Percentiles rank a stretch among this genome's conserved stretches.
phyloP scores from a whole-genome alignment of 2,113 vertebrate species.

The Phodopus roborovskii region DNA sequence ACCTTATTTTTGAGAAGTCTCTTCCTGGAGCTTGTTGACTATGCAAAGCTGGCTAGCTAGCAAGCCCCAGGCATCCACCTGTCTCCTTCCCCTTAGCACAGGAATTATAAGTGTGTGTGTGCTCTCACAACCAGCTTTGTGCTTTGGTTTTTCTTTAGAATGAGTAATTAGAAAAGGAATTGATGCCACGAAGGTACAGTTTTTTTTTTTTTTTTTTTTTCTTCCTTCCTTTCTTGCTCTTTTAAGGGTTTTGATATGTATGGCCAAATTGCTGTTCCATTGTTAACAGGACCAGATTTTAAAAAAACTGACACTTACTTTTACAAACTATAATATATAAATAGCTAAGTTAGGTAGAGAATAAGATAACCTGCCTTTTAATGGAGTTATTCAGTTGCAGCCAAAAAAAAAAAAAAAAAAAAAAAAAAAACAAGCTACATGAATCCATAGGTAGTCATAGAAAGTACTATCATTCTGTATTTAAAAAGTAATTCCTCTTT shows the following conservation, averaged over 20 bases:
- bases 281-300: background rate
- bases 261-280: background rate
- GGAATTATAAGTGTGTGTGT: background rate
- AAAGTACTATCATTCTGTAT: background rate
- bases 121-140: background rate
- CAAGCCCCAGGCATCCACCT: background rate
- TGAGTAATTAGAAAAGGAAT: slow-evolving; percentile 41
- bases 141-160: slow-evolving; percentile 13
- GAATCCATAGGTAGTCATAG: background rate
- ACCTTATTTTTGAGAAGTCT: background rate
- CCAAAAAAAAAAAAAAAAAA: no score
- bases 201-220: background rate
- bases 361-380: background rate
- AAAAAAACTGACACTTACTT: no score
- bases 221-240: no score
- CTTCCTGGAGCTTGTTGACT: background rate
- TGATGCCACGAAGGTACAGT: background rate
- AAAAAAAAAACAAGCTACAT: slow-evolving; percentile 24
- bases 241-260: background rate
- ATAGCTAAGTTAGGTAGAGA: background rate
- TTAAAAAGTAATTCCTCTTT: slow-evolving; percentile 9
- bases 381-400: background rate
- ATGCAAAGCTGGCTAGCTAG: background rate
- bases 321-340: background rate
- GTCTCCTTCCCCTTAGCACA: background rate